Evolutionary conservation across 2,888 invertebrate species (phyloP), one percentile per base, ranked within the genome.

Genomic region (Sinopyrophorus schimmeli): DNA sequence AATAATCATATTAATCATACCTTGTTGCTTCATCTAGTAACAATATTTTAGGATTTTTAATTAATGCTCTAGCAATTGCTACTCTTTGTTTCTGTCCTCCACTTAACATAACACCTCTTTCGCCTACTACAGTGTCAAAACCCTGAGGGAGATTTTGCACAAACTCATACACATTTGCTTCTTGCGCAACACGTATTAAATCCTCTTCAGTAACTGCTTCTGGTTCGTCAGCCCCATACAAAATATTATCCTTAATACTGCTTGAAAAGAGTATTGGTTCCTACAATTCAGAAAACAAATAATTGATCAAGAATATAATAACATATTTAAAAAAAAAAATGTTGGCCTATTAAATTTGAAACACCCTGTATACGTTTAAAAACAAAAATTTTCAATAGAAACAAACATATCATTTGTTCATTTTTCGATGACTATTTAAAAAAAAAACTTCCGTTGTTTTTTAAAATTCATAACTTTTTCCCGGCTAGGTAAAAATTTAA

Each of bases 21-120:
- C 68, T 69, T 39, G 97, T 98, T 40, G 97, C 97, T 80, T 98
- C 97, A 72, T 98, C 97, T 60, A 98, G 76, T 41, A 98, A 81
- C 32, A 98, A 76, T 62, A 98, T 92, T 72, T 85, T 88, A 3
- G 97, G 97, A 74, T 96, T 89, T 81, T 92, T 92, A 34, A 94
- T 84, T 20, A 96, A 80, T 7, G 95, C 95, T 57, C 96, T 76
- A 0, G 95, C 95, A 62, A 96, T 93, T 16, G 95, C 95, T 15
- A 96, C 88, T 58, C 95, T 78, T 69, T 96, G 95, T 63, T 91
- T 89, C 74, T 96, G 95, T 0, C 95, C 95, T 18, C 95, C 96
- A 64, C 93, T 94, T 28, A 97, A 77, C 76, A 92, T 86, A 5
- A 89, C 78, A 1, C 95, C 95, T 39, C 92, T 76, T 69, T 96